Conservation (phyloP, 2,113 vertebrate genomes). For the Raphicerus campestris region DNA sequence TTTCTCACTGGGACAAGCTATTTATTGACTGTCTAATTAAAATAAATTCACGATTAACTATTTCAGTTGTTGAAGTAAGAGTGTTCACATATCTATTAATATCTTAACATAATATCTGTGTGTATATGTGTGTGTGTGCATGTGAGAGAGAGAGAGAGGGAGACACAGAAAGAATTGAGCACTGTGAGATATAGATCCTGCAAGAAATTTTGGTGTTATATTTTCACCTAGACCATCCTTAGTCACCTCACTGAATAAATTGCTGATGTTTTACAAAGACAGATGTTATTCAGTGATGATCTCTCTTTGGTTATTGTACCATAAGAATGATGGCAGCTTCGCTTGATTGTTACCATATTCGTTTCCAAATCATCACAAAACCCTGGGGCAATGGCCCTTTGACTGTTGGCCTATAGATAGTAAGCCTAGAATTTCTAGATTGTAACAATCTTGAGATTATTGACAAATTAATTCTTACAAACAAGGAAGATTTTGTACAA, state of each 20-base stretch:
- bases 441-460: not conserved
- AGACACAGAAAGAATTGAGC: not conserved
- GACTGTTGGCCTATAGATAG: not conserved
- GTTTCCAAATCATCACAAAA: not conserved
- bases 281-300: not conserved
- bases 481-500: not conserved
- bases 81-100: not conserved
- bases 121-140: not conserved
- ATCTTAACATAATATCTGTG: not conserved
- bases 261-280: not conserved
- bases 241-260: not conserved
- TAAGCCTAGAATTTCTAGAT: not conserved
- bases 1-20: not conserved
- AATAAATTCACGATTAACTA: not conserved
- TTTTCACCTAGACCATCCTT: not conserved
- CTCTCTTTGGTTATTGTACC: not conserved
- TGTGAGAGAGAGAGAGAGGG: not conserved
- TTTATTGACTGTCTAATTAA: not conserved
- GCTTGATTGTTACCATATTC: not conserved
- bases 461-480: not conserved
- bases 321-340: rapidly evolving
- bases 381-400: not conserved
- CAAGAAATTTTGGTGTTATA: not conserved
- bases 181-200: not conserved
- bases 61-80: not conserved